Conservation (phyloP, 2,113 vertebrate species). For the Paramisgurnus dabryanus region DNA sequence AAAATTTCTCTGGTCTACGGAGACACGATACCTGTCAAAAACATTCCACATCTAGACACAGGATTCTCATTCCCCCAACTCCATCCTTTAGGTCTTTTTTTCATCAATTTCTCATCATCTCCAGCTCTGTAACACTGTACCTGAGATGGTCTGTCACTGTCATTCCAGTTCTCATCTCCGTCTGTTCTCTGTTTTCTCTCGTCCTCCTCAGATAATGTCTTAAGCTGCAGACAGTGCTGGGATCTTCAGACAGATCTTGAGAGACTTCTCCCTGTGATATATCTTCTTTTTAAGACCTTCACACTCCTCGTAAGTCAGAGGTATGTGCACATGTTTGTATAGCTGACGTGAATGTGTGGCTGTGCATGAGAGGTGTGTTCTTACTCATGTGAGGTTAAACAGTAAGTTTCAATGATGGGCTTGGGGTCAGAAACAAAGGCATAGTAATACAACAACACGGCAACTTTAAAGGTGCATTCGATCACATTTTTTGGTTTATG, state of each 20-base stretch:
- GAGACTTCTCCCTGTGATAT: not conserved
- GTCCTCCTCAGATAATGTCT: constrained; percentile 17
- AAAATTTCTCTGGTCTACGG: constrained; percentile 68
- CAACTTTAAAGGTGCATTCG: not conserved
- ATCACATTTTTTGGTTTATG: no score
- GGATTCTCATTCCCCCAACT: not conserved
- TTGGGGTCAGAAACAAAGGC: not conserved
- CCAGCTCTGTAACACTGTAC: not conserved
- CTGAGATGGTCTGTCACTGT: not conserved
- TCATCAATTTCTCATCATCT: not conserved
- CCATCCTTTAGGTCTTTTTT: not conserved
- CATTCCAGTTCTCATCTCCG: not conserved
- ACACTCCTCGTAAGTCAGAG: not conserved
- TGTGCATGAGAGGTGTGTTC: constrained; percentile 10
- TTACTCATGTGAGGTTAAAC: not conserved
- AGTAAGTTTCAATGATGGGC: not conserved
- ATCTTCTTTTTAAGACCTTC: not conserved
- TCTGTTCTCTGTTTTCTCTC: not conserved
- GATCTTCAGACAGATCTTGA: constrained; percentile 11
- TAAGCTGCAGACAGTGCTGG: constrained; percentile 24
- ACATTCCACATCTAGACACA: constrained; percentile 54
- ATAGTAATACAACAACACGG: not conserved
- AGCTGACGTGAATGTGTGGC: not conserved
- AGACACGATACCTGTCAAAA: constrained; percentile 74
- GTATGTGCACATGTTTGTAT: not conserved